A percentile compares a stretch with the other conserved stretches of the same genome.
Evolutionary conservation across 2,888 invertebrate genomes (phyloP).

Genomic region (Dorcus parallelipipedus): DNA sequence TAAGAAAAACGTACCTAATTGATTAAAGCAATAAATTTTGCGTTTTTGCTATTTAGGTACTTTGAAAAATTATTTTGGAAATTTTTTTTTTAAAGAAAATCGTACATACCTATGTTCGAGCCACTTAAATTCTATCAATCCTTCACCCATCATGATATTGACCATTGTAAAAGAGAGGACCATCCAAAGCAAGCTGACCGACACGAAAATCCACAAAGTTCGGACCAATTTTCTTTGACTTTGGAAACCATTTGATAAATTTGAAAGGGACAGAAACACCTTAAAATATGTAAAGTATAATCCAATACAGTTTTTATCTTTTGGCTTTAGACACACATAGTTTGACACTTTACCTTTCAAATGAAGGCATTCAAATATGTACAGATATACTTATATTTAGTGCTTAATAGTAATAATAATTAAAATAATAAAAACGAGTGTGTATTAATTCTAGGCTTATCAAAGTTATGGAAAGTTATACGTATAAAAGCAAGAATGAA

Average conservation of each 20-base stretch:
- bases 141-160: constrained; percentile 62
- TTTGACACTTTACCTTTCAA: no score
- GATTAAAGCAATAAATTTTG: no score
- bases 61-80: not conserved
- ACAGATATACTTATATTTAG: no score
- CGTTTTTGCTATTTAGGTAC: no score
- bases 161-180: constrained; percentile 63
- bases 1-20: not conserved
- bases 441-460: no score
- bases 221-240: constrained; percentile 68
- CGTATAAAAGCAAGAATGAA: no score
- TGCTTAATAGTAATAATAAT: no score
- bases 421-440: no score
- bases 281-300: constrained; percentile 33
- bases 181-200: constrained; percentile 68
- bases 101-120: constrained; percentile 54
- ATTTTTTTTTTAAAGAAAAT: not conserved
- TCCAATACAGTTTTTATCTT: not conserved
- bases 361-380: no score
- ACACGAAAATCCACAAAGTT: constrained; percentile 70
- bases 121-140: constrained; percentile 63
- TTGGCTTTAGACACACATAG: not conserved
- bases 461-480: no score
- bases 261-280: constrained; percentile 72
- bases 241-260: constrained; percentile 61